Evolutionary conservation across 2,113 vertebrate species (phyloP), one percentile per base, ranked within the genome.

Genomic region (Sphaerodactylus townsendi): DNA sequence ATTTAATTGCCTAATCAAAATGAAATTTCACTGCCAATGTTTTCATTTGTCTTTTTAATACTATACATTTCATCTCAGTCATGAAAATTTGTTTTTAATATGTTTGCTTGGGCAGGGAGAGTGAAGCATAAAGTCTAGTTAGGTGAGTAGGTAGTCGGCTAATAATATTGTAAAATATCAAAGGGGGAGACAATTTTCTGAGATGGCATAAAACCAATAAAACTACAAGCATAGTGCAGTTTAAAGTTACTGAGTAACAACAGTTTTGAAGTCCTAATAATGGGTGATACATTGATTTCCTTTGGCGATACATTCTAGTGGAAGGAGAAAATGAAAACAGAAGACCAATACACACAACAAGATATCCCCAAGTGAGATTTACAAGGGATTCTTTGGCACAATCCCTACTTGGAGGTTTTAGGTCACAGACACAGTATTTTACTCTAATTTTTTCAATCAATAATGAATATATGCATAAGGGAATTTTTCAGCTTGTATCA

Each of bases 111-210:
- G 62, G 62, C 70, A 76, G 79, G 68, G n/a, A 33, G 86, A n/a
- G 37, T 25, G 65, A 65, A 39, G 33, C 6, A 68, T 48, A 74
- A 84, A 85, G 35, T 23, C 75, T 35, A 89, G 25, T 86, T 83
- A 88, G 13, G 64, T 39, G 30, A 87, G 56, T 71, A 85, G 75
- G 19, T 79, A 25, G 82, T 87, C 88, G 89, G 77, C 48, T 79
- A 87, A 79, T 44, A 79, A 21, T 83, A 46, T 64, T 84, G n/a
- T 76, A 84, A 93, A 91, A 71, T 87, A 91, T 86, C 72, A 91
- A 68, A 77, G 17, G 14, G 35, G 86, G 89, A 70, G 9, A 87
- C 39, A 4, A 76, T n/a, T 81, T 92, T 90, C 71, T 66, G 70
- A 91, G 59, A n/a, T 79, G 75, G 48, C 64, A 80, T 79, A 82